Evolutionary conservation across 2,797 vertebrate genomes (phyloP), one percentile per base, ranked within the genome.

Genomic region (Chaetodon trifasciatus): DNA sequence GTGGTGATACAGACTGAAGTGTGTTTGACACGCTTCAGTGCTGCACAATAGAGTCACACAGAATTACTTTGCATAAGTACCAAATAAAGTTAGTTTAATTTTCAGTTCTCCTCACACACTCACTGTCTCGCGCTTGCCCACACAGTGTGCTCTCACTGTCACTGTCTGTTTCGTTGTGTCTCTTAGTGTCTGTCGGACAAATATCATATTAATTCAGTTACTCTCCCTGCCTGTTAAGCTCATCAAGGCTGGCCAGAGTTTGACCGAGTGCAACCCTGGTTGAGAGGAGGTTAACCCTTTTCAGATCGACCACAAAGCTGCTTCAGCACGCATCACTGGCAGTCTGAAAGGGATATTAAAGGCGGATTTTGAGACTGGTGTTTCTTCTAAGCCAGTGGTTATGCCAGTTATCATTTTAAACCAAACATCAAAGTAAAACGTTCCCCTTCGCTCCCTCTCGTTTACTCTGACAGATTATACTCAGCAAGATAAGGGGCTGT

Each of bases 71-170:
- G 75, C 73, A 82, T 68, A 57, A 74, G 46, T 23, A 62, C 50
- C 39, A 76, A 81, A 79, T 79, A 64, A 78, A 78, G 55, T 74
- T 61, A 19, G 46, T 70, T 74, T 82, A 42, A 50, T 68, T 82
- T 67, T 87, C 46, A 57, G 28, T 76, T 85, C 68, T 78, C 52
- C 61, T 62, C 47, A 61, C 55, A 66, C 23, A 1, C 46, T 78
- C 2, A 17, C 64, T 3, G 44, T 69, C 58, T 84, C 21, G 0
- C 1, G 0, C 24, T 63, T 55, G 61, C 70, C 73, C 74, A 76
- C 83, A 35, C 58, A 1, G 15, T 62, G 65, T 40, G 8, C 69
- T 37, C 55, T 40, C 8, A 28, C 19, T 49, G 44, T 37, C 69
- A 50, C 61, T 35, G 52, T 64, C 50, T 68, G 28, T 40, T 37